These are phyloP conservation scores for Heliopora coerulea DNA, from an alignment of 92 coral and sea anemone species.

Conservation along the genomic window DNA sequence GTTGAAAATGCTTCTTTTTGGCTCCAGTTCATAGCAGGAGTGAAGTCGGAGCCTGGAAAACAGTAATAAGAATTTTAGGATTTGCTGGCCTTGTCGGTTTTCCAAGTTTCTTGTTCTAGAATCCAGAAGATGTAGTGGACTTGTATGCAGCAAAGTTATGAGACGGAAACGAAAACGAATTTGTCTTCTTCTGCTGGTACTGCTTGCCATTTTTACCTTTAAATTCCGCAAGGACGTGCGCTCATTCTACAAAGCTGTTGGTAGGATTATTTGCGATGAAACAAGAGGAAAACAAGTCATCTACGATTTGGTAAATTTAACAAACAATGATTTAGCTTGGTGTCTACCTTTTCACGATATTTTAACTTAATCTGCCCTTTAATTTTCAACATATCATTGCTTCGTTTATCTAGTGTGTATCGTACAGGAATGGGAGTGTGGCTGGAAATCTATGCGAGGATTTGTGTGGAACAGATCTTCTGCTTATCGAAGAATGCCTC, in stretches of 20 bases:
- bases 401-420: slow-evolving; percentile 59
- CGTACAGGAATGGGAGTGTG: slow-evolving; percentile 49
- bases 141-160: too few relatives aligned
- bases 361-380: too few relatives aligned
- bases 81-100: too few relatives aligned
- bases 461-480: slow-evolving; percentile 54
- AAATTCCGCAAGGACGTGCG: not conserved
- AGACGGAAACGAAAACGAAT: slow-evolving; percentile 17
- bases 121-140: too few relatives aligned
- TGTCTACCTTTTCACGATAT: too few relatives aligned
- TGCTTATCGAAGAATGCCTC: slow-evolving; percentile 65
- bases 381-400: not conserved
- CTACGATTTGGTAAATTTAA: slow-evolving; percentile 1
- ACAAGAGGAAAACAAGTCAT: slow-evolving; percentile 5
- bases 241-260: not conserved
- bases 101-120: too few relatives aligned
- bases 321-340: too few relatives aligned
- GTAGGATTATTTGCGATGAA: slow-evolving; percentile 26
- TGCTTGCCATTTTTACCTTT: not conserved
- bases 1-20: too few relatives aligned
- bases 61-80: too few relatives aligned
- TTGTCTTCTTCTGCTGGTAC: not conserved
- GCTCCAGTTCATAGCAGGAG: too few relatives aligned
- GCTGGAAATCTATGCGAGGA: slow-evolving; percentile 91
- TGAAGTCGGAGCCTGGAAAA: too few relatives aligned